Conservation (phyloP, 1,140 invertebrate genomes). For the Plectrocnemia conspersa region DNA sequence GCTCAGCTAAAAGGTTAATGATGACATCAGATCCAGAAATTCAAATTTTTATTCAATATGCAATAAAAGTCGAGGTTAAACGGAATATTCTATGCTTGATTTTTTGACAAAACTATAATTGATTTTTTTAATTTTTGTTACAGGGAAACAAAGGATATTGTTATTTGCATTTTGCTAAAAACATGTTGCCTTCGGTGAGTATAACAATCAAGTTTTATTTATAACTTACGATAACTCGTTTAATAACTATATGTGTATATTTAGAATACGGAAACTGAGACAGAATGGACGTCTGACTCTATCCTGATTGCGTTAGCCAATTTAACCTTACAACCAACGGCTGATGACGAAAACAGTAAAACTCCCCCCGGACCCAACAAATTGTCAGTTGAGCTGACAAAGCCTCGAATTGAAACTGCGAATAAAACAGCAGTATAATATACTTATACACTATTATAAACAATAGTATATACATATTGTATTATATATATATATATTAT, state of each 20-base stretch:
- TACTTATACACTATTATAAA: background rate
- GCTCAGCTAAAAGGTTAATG: background rate
- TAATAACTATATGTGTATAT: background rate
- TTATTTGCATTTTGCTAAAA: conserved; percentile 61
- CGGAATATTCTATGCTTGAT: too few relatives aligned
- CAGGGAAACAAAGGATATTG: conserved; percentile 60
- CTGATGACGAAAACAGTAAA: background rate
- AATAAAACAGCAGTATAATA: conserved; percentile 30
- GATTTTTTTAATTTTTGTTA: conserved; percentile 25
- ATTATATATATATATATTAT: conserved; percentile 18
- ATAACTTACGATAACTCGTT: conserved; percentile 13
- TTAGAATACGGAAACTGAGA: conserved; percentile 15
- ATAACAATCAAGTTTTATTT: too few relatives aligned
- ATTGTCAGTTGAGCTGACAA: conserved; percentile 23
- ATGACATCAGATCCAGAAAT: background rate
- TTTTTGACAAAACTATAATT: background rate
- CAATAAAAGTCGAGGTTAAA: too few relatives aligned
- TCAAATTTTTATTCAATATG: too few relatives aligned
- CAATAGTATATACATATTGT: conserved; percentile 17
- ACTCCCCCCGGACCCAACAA: conserved; percentile 20
- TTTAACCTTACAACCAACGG: conserved; percentile 22
- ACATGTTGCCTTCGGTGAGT: conserved; percentile 45
- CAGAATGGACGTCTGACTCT: conserved; percentile 18
- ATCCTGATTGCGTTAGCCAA: conserved; percentile 28
- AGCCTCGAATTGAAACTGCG: conserved; percentile 29